Conservation (phyloP, 2,113 vertebrate species). For the Cranoglanis bouderius region DNA sequence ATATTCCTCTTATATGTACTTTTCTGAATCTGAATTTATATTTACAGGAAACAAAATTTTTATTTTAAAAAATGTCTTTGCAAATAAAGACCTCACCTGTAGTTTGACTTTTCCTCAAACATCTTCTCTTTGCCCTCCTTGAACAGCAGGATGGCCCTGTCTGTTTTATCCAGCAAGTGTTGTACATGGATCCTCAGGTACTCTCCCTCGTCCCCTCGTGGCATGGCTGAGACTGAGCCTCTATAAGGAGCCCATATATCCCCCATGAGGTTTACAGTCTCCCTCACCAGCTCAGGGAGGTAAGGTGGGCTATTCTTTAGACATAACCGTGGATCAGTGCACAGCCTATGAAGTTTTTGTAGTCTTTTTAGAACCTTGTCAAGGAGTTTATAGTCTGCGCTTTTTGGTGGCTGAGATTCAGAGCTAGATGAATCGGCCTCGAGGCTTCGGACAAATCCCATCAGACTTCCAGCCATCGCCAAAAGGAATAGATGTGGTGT, state of each 20-base stretch:
- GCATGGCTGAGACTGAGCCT: background rate
- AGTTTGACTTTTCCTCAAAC: conserved; percentile 74
- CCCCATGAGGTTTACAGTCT: conserved; percentile 60
- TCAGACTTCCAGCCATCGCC: conserved; percentile 57
- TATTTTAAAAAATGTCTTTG: background rate
- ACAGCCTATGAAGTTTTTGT: conserved; percentile 66
- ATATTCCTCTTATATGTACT: background rate
- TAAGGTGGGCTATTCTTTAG: conserved; percentile 78
- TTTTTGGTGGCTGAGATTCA: conserved; percentile 35
- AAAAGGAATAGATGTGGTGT: conserved; percentile 43
- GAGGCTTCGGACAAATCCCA: conserved; percentile 32
- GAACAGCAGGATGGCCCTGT: conserved; percentile 73
- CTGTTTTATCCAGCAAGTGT: conserved; percentile 79
- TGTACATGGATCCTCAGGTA: conserved; percentile 73
- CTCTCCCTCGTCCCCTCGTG: conserved; percentile 60
- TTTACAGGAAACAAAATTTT: background rate
- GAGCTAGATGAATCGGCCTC: conserved; percentile 24
- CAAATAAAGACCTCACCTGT: conserved; percentile 70
- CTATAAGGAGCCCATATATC: conserved; percentile 70
- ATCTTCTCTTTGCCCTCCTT: conserved; percentile 73
- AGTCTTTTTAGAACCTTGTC: conserved; percentile 71
- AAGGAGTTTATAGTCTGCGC: conserved; percentile 59
- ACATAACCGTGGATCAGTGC: conserved; percentile 62
- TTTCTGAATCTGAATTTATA: background rate
- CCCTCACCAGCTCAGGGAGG: conserved; percentile 74